Conservation (phyloP, 2,113 vertebrate species). For the Cacatua alba region DNA sequence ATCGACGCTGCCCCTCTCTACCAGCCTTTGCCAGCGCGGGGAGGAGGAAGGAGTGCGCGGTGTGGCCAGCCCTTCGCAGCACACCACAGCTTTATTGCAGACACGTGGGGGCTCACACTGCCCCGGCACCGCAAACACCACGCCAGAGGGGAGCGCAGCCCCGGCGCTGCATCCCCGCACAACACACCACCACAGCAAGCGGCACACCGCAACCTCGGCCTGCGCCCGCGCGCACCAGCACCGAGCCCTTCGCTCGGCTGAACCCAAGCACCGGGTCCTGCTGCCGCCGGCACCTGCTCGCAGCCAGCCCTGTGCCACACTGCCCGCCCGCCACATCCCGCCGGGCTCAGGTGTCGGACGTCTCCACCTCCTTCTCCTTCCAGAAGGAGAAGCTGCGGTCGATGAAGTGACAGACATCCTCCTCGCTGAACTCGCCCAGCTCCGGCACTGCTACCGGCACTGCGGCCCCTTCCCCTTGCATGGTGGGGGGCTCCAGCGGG, state of each 20-base stretch:
- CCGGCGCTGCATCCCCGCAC: not conserved
- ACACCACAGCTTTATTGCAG: slow-evolving; percentile 65
- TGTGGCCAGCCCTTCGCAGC: slow-evolving; percentile 53
- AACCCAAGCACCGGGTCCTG: not conserved
- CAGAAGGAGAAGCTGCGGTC: slow-evolving; percentile 98
- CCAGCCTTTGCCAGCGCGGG: not conserved
- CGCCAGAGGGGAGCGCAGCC: not conserved
- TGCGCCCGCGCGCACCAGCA: not conserved
- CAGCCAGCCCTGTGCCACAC: not conserved
- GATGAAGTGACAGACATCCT: slow-evolving; percentile 94
- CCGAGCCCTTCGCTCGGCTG: not conserved
- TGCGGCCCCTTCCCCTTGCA: not conserved
- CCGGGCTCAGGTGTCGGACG: slow-evolving; percentile 85
- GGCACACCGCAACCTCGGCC: slow-evolving; percentile 31
- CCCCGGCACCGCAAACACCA: slow-evolving; percentile 56
- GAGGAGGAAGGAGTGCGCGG: slow-evolving; percentile 49
- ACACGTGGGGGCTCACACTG: slow-evolving; percentile 6
- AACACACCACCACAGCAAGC: slow-evolving; percentile 58
- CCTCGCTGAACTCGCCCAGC: slow-evolving; percentile 92
- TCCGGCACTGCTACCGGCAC: slow-evolving; percentile 57
- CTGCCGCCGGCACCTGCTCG: not conserved
- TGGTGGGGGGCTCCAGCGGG: not conserved
- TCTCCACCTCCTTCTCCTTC: slow-evolving; percentile 94
- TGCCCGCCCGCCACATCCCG: not conserved
- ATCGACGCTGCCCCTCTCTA: not conserved